A percentile compares a stretch with the other conserved stretches of the same genome.
Conservation (phyloP, 2,113 vertebrate genomes). For the Leucoraja erinaceus region DNA sequence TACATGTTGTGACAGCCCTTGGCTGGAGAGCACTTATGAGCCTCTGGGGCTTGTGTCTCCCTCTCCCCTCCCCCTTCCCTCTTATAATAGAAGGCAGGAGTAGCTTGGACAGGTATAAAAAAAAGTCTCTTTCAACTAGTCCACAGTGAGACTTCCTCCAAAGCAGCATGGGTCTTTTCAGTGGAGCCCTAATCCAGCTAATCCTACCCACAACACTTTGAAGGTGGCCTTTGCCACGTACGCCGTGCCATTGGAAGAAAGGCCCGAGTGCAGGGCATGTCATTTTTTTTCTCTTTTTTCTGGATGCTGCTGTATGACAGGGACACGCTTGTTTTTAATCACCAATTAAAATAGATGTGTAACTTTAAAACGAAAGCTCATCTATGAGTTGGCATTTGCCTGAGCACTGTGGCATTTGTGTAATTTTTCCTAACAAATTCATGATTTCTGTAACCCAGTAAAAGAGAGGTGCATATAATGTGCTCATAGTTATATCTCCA, state of each 20-base stretch:
- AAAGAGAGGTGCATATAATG: neutral
- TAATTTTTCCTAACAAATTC: no score
- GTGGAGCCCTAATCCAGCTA: slow-evolving; percentile 85
- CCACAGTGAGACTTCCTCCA: slow-evolving; percentile 77
- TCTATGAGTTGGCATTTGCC: neutral
- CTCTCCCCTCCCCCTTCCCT: slow-evolving; percentile 44
- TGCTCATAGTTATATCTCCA: neutral
- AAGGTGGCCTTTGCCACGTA: slow-evolving; percentile 73
- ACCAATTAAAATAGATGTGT: neutral
- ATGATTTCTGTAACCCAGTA: neutral
- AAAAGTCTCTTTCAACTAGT: slow-evolving; percentile 74
- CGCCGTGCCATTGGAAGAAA: slow-evolving; percentile 8
- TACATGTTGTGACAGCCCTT: slow-evolving; percentile 55
- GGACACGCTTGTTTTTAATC: slow-evolving; percentile 9
- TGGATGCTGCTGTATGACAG: neutral
- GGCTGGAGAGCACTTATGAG: slow-evolving; percentile 46
- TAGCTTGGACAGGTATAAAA: slow-evolving; percentile 60
- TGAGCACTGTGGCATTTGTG: neutral
- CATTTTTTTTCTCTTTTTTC: slow-evolving; percentile 28
- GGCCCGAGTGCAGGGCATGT: neutral
- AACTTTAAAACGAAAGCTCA: neutral
- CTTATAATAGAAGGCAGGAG: slow-evolving; percentile 45
- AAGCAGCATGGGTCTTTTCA: slow-evolving; percentile 83
- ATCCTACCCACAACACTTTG: slow-evolving; percentile 86
- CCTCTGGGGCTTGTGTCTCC: slow-evolving; percentile 40